Percentiles rank a stretch among this genome's conserved stretches.
These are phyloP conservation scores for Tetraodon nigroviridis DNA, from an alignment of 2,113 vertebrate species.

Conservation along the genomic window DNA sequence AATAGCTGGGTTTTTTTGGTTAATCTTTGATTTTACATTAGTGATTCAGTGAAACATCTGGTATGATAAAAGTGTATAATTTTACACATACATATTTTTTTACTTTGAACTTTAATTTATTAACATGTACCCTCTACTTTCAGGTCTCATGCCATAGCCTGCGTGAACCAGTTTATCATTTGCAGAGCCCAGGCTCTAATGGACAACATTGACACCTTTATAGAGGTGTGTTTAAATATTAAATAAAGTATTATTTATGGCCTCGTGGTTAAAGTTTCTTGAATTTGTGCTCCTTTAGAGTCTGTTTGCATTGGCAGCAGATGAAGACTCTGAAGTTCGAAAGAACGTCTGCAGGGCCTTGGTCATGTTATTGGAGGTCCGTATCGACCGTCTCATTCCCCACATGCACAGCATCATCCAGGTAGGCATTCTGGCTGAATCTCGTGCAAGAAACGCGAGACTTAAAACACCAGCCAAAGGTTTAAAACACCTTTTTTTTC, in stretches of 20 bases:
- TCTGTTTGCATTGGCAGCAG: conserved; percentile 77
- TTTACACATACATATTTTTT: too few relatives aligned
- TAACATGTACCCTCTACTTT: neutral
- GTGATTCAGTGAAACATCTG: neutral
- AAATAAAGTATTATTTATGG: neutral
- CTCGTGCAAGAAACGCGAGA: neutral
- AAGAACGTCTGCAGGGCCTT: conserved; percentile 91
- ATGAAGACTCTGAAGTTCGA: conserved; percentile 84
- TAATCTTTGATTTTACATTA: neutral
- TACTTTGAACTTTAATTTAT: neutral
- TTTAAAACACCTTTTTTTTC: neutral
- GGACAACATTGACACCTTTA: conserved; percentile 95
- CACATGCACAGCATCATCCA: conserved; percentile 97
- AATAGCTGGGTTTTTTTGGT: neutral
- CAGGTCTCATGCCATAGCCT: conserved; percentile 92
- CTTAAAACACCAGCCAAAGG: neutral
- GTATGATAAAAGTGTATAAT: neutral
- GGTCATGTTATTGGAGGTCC: conserved; percentile 92
- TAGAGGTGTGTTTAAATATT: conserved; percentile 76
- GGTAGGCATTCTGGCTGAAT: conserved; percentile 55
- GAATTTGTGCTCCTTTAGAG: conserved; percentile 68
- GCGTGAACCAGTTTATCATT: conserved; percentile 96
- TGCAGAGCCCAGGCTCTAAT: conserved; percentile 91
- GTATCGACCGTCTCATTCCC: conserved; percentile 89
- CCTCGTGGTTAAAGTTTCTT: neutral